These are phyloP conservation scores for Brachionus koreanus DNA, from an alignment of 1,140 invertebrate genomes.

Conservation along the genomic window DNA sequence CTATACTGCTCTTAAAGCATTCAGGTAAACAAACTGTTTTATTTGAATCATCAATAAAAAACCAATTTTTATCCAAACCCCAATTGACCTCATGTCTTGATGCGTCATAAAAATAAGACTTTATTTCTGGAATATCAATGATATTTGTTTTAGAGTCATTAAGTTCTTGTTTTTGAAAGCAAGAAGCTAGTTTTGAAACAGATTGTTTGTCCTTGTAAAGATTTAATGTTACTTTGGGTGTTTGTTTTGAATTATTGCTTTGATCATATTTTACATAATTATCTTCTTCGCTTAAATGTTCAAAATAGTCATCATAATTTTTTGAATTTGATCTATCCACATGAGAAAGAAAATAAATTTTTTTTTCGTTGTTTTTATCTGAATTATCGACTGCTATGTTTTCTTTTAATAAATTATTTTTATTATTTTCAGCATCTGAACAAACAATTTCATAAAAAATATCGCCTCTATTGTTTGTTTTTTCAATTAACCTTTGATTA, in stretches of 20 bases:
- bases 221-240: background rate
- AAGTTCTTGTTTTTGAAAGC: background rate
- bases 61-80: background rate
- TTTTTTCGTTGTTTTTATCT: background rate
- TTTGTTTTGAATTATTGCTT: background rate
- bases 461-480: background rate
- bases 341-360: background rate
- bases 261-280: background rate
- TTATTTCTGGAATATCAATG: background rate
- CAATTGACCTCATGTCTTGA: background rate
- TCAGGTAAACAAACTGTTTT: background rate
- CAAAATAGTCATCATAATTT: background rate
- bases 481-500: background rate
- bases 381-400: background rate
- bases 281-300: background rate
- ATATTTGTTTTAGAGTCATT: background rate
- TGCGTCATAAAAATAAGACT: background rate
- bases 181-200: background rate
- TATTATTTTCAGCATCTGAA: background rate
- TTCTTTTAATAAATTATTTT: background rate
- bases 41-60: background rate
- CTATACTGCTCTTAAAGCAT: background rate
- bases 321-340: background rate
- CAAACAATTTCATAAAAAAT: background rate
- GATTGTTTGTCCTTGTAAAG: background rate